Evolutionary conservation across 1,140 invertebrate species (phyloP).

Genomic region (Hypothenemus hampei): DNA sequence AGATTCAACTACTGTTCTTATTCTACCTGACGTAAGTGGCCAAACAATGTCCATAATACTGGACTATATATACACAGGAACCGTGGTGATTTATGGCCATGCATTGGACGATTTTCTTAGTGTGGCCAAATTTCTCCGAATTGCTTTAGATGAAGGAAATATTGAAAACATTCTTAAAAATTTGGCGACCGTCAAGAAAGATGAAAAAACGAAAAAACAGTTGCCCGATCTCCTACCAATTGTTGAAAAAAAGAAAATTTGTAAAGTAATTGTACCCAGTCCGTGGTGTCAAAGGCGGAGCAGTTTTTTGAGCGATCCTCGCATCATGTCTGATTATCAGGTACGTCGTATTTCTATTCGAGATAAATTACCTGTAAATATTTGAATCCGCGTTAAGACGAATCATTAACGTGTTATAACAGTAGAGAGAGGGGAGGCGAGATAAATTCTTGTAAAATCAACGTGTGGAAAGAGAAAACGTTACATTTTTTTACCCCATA

Average conservation of each 20-base stretch:
- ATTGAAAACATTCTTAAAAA: conserved; percentile 6
- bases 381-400: no score
- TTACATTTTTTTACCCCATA: no score
- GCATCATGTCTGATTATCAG: conserved; percentile 31
- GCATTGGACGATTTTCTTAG: conserved; percentile 37
- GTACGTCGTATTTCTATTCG: no score
- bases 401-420: no score
- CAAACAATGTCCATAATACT: conserved; percentile 41
- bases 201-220: conserved; percentile 29
- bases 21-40: conserved; percentile 38
- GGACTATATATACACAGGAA: conserved; percentile 45
- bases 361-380: no score
- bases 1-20: conserved; percentile 29
- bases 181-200: background rate
- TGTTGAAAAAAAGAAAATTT: conserved; percentile 26
- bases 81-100: conserved; percentile 31
- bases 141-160: conserved; percentile 31
- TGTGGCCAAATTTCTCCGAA: conserved; percentile 33
- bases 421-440: no score
- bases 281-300: conserved; percentile 39
- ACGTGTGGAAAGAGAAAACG: no score
- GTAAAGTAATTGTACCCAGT: conserved; percentile 39
- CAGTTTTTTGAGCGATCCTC: conserved; percentile 37
- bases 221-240: conserved; percentile 41
- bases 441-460: no score